phyloP scores from a whole-genome alignment of 1,140 invertebrate genomes.

The Holotrichia oblita region DNA sequence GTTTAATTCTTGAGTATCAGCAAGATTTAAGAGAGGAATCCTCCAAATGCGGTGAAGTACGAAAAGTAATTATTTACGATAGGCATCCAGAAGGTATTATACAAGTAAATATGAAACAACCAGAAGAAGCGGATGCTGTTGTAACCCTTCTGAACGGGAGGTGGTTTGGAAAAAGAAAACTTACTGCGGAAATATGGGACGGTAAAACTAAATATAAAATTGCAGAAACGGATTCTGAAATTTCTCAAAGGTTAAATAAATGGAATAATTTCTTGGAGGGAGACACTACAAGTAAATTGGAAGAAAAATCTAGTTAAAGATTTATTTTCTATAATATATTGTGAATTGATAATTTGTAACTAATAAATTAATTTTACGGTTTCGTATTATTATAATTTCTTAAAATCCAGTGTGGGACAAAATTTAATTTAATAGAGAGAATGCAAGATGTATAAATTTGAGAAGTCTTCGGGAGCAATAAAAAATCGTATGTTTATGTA shows the following conservation, averaged over 20 bases:
- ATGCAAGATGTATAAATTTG: too few species aligned
- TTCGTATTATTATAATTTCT: too few species aligned
- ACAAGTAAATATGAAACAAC: constrained; percentile 88
- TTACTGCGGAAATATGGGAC: constrained; percentile 93
- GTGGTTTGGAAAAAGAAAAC: constrained; percentile 88
- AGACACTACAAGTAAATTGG: constrained; percentile 58
- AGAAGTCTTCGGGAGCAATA: too few species aligned
- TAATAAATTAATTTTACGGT: constrained; percentile 15
- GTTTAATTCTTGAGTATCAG: constrained; percentile 89
- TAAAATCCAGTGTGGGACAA: too few species aligned
- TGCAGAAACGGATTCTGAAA: constrained; percentile 90
- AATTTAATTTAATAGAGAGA: too few species aligned
- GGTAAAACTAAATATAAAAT: constrained; percentile 94
- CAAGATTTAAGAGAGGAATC: constrained; percentile 91
- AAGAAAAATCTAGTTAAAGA: constrained; percentile 50
- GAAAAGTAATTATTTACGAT: constrained; percentile 93
- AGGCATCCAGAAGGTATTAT: constrained; percentile 94
- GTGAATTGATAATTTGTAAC: background rate
- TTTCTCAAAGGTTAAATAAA: constrained; percentile 80
- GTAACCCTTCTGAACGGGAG: constrained; percentile 88
- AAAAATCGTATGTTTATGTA: too few species aligned
- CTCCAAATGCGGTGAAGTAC: constrained; percentile 90
- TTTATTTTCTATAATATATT: constrained; percentile 15
- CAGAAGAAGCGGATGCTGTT: constrained; percentile 91
- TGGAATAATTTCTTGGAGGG: constrained; percentile 89